These are phyloP conservation scores for Mythimna loreyi DNA, from an alignment of 2,888 invertebrate genomes.

Conservation along the genomic window DNA sequence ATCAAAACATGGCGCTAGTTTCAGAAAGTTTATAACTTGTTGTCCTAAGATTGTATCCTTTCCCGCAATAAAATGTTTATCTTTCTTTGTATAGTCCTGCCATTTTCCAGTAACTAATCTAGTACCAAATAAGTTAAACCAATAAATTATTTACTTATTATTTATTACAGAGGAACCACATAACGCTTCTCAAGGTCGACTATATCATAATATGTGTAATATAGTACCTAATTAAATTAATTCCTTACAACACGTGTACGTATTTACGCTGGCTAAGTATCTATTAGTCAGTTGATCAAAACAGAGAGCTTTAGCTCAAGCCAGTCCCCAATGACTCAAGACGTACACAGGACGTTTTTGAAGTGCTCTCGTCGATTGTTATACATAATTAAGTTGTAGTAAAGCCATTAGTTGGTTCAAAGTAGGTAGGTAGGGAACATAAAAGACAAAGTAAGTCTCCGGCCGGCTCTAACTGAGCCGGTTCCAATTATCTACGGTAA, in stretches of 20 bases:
- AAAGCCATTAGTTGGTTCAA: constrained; percentile 60
- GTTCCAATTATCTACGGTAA: constrained; percentile 80
- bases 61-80: no score
- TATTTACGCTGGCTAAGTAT: not conserved
- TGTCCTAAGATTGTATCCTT: no score
- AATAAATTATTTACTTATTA: no score
- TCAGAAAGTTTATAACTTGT: no score
- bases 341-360: constrained; percentile 39
- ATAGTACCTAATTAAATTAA: not conserved
- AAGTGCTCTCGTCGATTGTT: constrained; percentile 45
- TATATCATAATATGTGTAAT: no score
- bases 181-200: no score
- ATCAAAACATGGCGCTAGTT: no score
- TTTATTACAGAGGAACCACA: no score
- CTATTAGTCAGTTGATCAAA: constrained; percentile 8
- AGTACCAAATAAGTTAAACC: no score
- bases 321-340: constrained; percentile 33
- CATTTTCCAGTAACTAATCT: no score
- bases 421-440: constrained; percentile 55
- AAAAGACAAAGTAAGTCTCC: constrained; percentile 65
- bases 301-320: constrained; percentile 18
- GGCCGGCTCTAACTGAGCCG: constrained; percentile 64
- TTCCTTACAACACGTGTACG: not conserved
- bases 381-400: constrained; percentile 58
- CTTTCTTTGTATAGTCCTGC: no score